Base-by-base conservation (phyloP, 2,888 invertebrate genomes). In the Operophtera brumata region DNA sequence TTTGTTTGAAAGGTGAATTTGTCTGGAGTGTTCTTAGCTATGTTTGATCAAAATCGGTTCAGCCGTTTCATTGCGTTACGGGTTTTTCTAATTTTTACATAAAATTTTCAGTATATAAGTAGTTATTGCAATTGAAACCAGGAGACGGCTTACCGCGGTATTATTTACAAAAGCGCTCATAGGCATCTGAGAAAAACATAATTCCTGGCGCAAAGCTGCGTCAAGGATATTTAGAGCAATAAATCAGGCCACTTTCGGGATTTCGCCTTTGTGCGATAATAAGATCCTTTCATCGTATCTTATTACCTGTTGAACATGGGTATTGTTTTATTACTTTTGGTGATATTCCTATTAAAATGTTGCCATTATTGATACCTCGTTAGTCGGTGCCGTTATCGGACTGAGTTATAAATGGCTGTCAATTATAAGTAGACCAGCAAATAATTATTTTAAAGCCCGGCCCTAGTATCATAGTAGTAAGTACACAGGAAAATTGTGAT, bases 301-400 rank as follows among this genome's bases (percentile, higher is more conserved):
- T 80, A 82, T 81, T 79, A 82, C 81, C 77, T 82, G 82, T 83
- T 84, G 80, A 80, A 78, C 75, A 75, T 48, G 69, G 71, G 67
- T 70, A 70, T 71, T 69, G 75, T 76, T 72, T 73, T 71, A 71
- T 72, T 71, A 72, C 65, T 67, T 66, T 59, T 44, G 40, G 50
- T 47, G 46, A 54, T 57, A 57, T 47, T 49, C 52, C 35, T 51
- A 47, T 54, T 40, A 43, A 43, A 54, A 54, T 44, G 40, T 50
- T 47, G 14, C n/a, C 25, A 40, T 50, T 42, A 50, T 43, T 47
- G 44, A 54, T 43, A 47, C 46, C 47, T 55, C 50, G 39, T 50
- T 50, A 55, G 45, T 14, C 36, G 32, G 41, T 37, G 40, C 39
- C 39, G 39, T 43, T 39, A 53, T 30, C 42, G 25, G 11, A 5